Conservation (phyloP, 2,797 vertebrate genomes). For the Urosaurus nigricauda region DNA sequence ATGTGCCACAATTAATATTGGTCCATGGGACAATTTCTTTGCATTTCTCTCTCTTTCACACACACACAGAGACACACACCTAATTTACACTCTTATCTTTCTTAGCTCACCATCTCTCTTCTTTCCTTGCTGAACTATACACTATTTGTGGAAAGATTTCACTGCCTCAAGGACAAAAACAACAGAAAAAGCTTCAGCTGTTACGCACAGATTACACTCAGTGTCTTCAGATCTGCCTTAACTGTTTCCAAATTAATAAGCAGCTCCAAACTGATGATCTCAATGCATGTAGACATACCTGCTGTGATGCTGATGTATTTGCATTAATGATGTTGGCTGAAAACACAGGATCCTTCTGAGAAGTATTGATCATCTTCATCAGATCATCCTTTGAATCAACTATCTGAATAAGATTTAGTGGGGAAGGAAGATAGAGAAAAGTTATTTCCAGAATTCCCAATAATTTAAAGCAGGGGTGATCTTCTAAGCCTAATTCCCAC, state of each 20-base stretch:
- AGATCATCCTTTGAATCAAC: constrained; percentile 86
- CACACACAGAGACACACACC: background rate
- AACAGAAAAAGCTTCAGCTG: background rate
- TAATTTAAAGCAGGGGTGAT: constrained; percentile 7
- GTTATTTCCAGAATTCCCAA: background rate
- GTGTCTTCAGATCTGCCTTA: background rate
- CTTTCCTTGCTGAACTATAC: background rate
- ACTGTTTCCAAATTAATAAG: background rate
- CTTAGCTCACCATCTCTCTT: background rate
- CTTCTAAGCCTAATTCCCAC: background rate
- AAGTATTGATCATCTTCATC: constrained; percentile 81
- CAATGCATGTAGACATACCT: constrained; percentile 59
- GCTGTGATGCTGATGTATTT: constrained; percentile 73
- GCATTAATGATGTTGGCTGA: constrained; percentile 73
- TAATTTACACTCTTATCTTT: background rate
- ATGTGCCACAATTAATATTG: background rate
- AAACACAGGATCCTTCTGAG: constrained; percentile 73
- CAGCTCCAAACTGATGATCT: background rate
- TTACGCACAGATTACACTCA: background rate
- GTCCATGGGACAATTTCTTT: background rate
- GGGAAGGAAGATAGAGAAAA: constrained; percentile 29
- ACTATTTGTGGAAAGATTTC: background rate
- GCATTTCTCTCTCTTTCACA: background rate
- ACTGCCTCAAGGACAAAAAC: background rate
- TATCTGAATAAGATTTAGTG: constrained; percentile 80